These are phyloP conservation scores for Monopterus albus DNA, from an alignment of 2,113 vertebrate species.

Conservation along the genomic window DNA sequence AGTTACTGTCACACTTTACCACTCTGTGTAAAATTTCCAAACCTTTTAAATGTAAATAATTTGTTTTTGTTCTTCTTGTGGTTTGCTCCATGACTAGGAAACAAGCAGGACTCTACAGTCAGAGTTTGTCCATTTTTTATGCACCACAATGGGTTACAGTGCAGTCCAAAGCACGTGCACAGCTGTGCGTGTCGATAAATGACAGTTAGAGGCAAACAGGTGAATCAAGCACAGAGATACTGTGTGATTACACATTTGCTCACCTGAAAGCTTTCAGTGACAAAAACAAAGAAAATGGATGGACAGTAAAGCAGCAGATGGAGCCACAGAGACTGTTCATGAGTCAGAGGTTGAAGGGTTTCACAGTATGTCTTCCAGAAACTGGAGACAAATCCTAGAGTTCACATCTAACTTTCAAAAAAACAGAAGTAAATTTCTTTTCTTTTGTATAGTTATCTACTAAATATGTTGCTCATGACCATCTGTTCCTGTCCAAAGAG, in stretches of 20 bases:
- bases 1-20: no score
- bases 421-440: no score
- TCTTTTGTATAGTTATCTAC: no score
- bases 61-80: no score
- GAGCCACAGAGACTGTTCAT: background rate
- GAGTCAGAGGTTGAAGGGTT: slow-evolving; percentile 8
- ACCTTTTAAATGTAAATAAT: no score
- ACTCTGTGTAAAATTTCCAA: no score
- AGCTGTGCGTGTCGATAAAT: slow-evolving; percentile 15
- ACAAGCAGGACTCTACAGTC: background rate
- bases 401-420: no score
- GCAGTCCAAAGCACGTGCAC: slow-evolving; percentile 7
- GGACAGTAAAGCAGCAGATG: slow-evolving; percentile 16
- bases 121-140: background rate
- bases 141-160: background rate
- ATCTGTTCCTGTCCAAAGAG: no score
- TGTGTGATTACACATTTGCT: background rate
- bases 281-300: background rate
- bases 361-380: slow-evolving; percentile 1
- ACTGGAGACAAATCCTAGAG: background rate
- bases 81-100: slow-evolving; percentile 25
- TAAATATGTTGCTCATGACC: no score
- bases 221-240: background rate
- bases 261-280: background rate
- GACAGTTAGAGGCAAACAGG: slow-evolving; percentile 9